Base-by-base conservation (phyloP, 2,113 vertebrate species). In the Oostethus manadensis region DNA sequence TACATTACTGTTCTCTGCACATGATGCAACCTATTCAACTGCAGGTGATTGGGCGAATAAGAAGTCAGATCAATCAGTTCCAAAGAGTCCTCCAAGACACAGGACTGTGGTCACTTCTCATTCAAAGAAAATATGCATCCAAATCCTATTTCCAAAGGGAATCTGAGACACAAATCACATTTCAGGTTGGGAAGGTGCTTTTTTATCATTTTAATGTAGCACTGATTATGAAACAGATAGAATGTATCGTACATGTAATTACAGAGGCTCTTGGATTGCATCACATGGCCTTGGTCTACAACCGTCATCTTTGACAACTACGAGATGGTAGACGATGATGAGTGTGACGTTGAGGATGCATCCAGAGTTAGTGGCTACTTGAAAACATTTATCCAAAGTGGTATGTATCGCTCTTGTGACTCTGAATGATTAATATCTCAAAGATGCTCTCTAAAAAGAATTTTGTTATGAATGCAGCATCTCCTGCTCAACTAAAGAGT, bases 181-280 rank as follows among this genome's bases (percentile, higher is more conserved):
- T 70, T 38, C 77, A 83, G 69, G 80, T 83, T 73, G 38, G 42
- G 15, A 10, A n/a, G 23, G 6, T 29, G 20, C 26, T 20, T 18
- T 8, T 47, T 47, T n/a, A 47, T 47, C 46, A 47, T 47, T 47
- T 47, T 10, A 47, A 7, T 47, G 10, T 20, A n/a, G n/a, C n/a
- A n/a, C n/a, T n/a, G 20, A 10, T 38, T 10, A 38, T 2, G 9
- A 38, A 38, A 38, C 3, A 38, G 8, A 3, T 10, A 16, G 49
- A 51, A 16, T 11, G 6, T 10, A 15, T 23, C 15, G 11, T 48
- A 0, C 18, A 10, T 58, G 10, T 74, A 43, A 56, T 75, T 79
- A 49, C 67, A 80, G 81, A 68, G 80, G 43, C 38, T 81, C 45
- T 43, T 80, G 63, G 58, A 79, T 16, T 61, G 59, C 65, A 74